Conservation (phyloP, 2,888 invertebrate genomes). For the Linnaemya vulpina region DNA sequence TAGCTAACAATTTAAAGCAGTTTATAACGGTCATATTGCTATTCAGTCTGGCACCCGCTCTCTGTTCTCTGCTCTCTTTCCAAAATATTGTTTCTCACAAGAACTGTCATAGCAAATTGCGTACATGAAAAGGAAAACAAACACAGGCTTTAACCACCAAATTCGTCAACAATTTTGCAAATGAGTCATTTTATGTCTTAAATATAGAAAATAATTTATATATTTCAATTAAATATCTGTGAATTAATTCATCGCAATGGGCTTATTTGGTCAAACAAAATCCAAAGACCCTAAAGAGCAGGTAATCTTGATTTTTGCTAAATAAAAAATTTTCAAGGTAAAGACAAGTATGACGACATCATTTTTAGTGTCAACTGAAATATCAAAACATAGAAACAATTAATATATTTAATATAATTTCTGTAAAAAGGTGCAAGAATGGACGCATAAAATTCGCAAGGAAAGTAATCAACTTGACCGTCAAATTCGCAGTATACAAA, state of each 20-base stretch:
- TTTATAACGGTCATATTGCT: neutral
- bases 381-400: slow-evolving; percentile 57
- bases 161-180: slow-evolving; percentile 53
- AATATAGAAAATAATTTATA: slow-evolving; percentile 28
- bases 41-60: slow-evolving; percentile 7
- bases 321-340: slow-evolving; percentile 25
- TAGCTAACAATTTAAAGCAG: neutral
- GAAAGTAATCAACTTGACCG: slow-evolving; percentile 96
- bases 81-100: neutral
- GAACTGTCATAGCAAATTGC: slow-evolving; percentile 69
- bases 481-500: slow-evolving; percentile 97
- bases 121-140: slow-evolving; percentile 65
- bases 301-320: slow-evolving; percentile 84
- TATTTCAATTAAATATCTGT: slow-evolving; percentile 32
- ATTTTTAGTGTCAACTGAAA: slow-evolving; percentile 7
- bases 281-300: slow-evolving; percentile 94
- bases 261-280: slow-evolving; percentile 92
- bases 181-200: slow-evolving; percentile 73
- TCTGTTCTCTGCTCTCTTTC: neutral
- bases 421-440: slow-evolving; percentile 93
- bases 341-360: slow-evolving; percentile 62
- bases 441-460: slow-evolving; percentile 97
- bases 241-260: slow-evolving; percentile 63
- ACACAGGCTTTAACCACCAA: slow-evolving; percentile 48
- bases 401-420: neutral